A percentile compares a stretch with the other conserved stretches of the same genome.
phyloP scores from a whole-genome alignment of 2,113 vertebrate genomes.

The Maccullochella peelii region DNA sequence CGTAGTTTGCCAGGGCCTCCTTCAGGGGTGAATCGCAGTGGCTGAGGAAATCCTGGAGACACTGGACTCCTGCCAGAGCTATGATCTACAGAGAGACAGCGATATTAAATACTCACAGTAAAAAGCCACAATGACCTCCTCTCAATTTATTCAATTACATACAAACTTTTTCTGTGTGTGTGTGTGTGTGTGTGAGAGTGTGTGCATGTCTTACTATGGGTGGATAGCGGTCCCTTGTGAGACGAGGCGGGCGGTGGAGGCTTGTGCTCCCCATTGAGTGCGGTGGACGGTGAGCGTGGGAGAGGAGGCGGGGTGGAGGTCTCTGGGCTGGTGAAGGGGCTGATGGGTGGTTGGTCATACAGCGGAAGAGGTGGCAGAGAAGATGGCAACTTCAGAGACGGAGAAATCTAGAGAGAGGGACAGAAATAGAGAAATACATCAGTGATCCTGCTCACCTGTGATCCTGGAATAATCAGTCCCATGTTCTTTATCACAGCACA shows the following conservation, averaged over 20 bases:
- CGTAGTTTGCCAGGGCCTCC: conserved; percentile 91
- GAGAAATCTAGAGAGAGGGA: conserved; percentile 78
- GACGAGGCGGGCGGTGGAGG: conserved; percentile 66
- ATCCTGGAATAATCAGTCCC: background rate
- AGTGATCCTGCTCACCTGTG: background rate
- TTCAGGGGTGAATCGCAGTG: conserved; percentile 86
- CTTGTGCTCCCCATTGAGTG: conserved; percentile 89
- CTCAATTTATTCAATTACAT: background rate
- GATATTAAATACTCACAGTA: background rate
- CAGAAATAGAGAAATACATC: background rate
- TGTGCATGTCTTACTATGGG: conserved; percentile 77
- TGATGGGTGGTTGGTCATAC: conserved; percentile 93
- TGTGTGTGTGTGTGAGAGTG: no score
- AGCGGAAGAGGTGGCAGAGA: conserved; percentile 91
- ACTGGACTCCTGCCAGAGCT: conserved; percentile 89
- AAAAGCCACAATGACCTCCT: background rate
- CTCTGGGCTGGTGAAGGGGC: conserved; percentile 92
- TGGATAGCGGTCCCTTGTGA: conserved; percentile 73
- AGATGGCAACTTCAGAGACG: conserved; percentile 86
- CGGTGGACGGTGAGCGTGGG: conserved; percentile 89
- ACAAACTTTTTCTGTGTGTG: background rate
- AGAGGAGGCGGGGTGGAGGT: conserved; percentile 89
- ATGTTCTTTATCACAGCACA: background rate
- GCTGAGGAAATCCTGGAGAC: conserved; percentile 89
- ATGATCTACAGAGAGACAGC: conserved; percentile 83